phyloP scores from a whole-genome alignment of 2,797 vertebrate species.

The Psittacula derbiana region DNA sequence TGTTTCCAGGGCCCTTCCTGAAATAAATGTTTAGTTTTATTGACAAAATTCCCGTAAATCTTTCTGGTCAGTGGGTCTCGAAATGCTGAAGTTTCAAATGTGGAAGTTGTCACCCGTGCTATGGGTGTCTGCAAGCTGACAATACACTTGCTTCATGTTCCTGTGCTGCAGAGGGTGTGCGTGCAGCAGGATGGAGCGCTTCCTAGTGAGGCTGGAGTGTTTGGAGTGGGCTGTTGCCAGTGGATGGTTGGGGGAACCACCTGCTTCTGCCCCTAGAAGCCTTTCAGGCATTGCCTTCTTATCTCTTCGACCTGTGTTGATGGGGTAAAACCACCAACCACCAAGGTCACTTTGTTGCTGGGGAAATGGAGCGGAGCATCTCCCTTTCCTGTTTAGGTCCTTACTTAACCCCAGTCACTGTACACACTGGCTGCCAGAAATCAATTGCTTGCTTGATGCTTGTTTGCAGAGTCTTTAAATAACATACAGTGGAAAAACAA shows the following conservation, averaged over 20 bases:
- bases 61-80: background rate
- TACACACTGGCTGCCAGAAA: background rate
- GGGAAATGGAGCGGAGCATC: background rate
- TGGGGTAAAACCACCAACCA: background rate
- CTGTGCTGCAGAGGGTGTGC: background rate
- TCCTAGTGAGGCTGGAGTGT: background rate
- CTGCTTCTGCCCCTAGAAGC: background rate
- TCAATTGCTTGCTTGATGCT: constrained; percentile 17
- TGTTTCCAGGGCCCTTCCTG: background rate
- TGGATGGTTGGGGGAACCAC: background rate
- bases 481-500: background rate
- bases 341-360: background rate
- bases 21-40: background rate
- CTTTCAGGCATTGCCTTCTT: background rate
- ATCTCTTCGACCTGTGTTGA: background rate
- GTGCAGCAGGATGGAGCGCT: background rate
- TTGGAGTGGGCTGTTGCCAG: background rate
- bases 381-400: background rate
- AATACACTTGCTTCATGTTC: background rate
- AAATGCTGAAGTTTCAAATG: background rate
- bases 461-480: constrained; percentile 32
- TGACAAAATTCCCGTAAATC: background rate
- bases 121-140: background rate
- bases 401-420: background rate
- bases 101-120: background rate